phyloP scores from a whole-genome alignment of 2,113 vertebrate species.

The Muntiacus muntjak region DNA sequence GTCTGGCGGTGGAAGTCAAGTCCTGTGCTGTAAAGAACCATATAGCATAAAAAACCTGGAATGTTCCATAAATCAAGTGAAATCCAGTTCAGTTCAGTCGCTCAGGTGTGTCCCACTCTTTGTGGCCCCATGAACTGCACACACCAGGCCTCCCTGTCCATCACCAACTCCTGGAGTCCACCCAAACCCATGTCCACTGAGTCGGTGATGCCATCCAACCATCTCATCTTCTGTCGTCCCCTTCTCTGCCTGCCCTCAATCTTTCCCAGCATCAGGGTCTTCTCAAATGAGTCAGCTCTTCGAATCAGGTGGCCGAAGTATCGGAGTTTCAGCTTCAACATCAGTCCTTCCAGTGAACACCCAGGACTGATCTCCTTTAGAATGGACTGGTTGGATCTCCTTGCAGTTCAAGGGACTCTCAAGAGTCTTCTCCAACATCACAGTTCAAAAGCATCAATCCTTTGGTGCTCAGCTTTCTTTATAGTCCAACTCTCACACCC shows the following conservation, averaged over 20 bases:
- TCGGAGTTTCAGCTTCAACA: neutral
- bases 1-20: neutral
- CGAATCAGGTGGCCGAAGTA: neutral
- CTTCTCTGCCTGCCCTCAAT: neutral
- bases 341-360: neutral
- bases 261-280: neutral
- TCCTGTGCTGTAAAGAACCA: neutral
- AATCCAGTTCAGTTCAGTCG: neutral
- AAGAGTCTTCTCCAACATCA: neutral
- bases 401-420: neutral
- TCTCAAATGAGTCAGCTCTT: neutral
- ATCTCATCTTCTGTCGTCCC: neutral
- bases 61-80: neutral
- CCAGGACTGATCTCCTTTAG: neutral
- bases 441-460: neutral
- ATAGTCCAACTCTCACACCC: neutral
- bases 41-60: neutral
- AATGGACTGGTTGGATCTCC: neutral
- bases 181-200: neutral
- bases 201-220: neutral
- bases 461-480: neutral
- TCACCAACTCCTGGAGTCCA: neutral
- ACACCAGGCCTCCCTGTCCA: neutral
- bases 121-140: neutral
- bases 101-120: accelerated